Conservation (phyloP, 2,113 vertebrate genomes). For the Chloroceryle aenea region DNA sequence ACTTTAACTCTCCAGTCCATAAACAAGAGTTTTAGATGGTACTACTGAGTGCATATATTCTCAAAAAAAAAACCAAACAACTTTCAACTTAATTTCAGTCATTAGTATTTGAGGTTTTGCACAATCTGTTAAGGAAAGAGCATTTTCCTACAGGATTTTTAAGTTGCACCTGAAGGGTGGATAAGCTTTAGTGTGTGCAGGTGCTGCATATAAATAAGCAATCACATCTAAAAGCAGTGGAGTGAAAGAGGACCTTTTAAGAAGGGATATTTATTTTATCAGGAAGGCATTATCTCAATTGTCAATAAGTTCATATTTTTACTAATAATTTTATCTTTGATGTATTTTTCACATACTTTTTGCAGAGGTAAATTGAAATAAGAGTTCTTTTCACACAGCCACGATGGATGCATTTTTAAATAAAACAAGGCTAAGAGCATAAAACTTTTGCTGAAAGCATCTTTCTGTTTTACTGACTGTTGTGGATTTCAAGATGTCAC, state of each 20-base stretch:
- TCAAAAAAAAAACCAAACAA: too few relatives aligned
- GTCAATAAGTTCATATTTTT: not conserved
- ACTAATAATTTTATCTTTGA: not conserved
- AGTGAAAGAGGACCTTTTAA: not conserved
- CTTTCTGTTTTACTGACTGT: too few relatives aligned
- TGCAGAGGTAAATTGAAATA: not conserved
- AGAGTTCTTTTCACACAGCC: not conserved
- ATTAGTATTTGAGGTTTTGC: not conserved
- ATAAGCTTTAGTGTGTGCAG: not conserved
- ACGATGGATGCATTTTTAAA: not conserved
- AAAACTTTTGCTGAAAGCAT: not conserved
- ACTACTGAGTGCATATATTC: not conserved
- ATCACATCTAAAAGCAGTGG: not conserved
- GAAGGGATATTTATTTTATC: not conserved
- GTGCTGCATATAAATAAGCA: not conserved
- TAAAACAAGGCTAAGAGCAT: not conserved
- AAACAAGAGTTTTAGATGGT: not conserved
- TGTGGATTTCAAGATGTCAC: too few relatives aligned
- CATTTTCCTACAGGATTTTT: not conserved
- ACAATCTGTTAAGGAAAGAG: not conserved
- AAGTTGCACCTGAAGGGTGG: not conserved
- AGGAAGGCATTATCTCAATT: not conserved
- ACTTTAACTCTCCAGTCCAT: not conserved
- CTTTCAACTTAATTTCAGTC: not conserved
- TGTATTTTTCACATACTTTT: not conserved